Evolutionary conservation across 2,113 vertebrate genomes (phyloP).

Genomic region (Carollia perspicillata): DNA sequence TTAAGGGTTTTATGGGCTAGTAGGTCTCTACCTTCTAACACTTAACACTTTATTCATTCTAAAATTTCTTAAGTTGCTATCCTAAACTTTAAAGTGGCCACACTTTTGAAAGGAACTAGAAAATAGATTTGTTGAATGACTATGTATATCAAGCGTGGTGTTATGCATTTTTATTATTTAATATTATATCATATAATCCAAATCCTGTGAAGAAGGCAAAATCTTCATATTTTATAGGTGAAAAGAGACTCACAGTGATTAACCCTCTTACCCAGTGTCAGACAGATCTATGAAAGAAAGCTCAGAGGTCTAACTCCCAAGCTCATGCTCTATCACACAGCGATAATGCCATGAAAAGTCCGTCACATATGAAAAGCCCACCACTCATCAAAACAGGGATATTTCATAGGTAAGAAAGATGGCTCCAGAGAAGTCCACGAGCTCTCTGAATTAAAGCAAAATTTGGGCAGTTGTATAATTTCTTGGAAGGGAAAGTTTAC

Average conservation of each 20-base stretch:
- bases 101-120: background rate
- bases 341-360: background rate
- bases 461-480: background rate
- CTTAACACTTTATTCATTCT: background rate
- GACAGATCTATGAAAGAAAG: background rate
- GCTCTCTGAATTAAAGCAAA: background rate
- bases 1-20: background rate
- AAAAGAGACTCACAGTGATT: background rate
- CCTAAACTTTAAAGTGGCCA: background rate
- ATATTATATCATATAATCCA: background rate
- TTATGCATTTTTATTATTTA: background rate
- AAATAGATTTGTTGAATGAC: constrained; percentile 6
- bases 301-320: background rate
- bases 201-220: background rate
- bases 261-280: background rate
- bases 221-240: background rate
- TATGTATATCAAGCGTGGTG: background rate
- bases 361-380: background rate
- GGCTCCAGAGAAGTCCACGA: background rate
- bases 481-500: background rate
- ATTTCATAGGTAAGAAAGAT: background rate
- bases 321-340: background rate
- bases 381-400: background rate
- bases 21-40: background rate
- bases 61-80: background rate